A percentile compares a stretch with the other conserved stretches of the same genome.
These are phyloP conservation scores for Acronicta alni DNA, from an alignment of 2,888 invertebrate genomes.

Conservation along the genomic window DNA sequence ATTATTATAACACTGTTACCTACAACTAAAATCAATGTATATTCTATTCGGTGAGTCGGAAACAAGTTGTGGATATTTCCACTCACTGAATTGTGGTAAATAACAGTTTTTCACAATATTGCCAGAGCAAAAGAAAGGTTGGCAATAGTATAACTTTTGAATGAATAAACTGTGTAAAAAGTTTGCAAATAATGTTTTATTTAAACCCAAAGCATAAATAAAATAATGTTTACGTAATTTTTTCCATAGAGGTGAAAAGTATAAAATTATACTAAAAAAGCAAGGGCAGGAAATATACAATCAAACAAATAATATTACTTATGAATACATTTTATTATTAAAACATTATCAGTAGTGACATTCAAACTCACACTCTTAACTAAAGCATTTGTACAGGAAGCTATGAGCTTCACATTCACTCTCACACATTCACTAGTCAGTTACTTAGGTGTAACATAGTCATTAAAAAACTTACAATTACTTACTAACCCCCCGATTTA, in stretches of 20 bases:
- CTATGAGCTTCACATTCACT: conserved; percentile 54
- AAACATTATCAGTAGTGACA: conserved; percentile 67
- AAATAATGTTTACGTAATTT: too few species aligned
- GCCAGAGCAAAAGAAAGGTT: conserved; percentile 70
- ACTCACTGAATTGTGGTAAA: conserved; percentile 68
- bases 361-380: conserved; percentile 63
- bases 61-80: conserved; percentile 49
- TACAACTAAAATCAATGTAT: conserved; percentile 63
- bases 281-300: conserved; percentile 1
- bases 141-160: conserved; percentile 79
- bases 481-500: conserved; percentile 53
- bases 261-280: too few species aligned
- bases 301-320: conserved; percentile 56
- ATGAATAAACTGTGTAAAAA: conserved; percentile 79
- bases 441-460: conserved; percentile 61
- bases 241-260: too few species aligned
- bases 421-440: conserved; percentile 40
- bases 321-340: conserved; percentile 69
- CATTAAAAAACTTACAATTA: conserved; percentile 61
- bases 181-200: conserved; percentile 65
- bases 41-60: conserved; percentile 62
- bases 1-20: conserved; percentile 71
- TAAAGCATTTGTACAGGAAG: conserved; percentile 72
- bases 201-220: too few species aligned
- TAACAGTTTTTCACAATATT: conserved; percentile 76